These are phyloP conservation scores for Ceyx erithaca DNA, from an alignment of 2,797 vertebrate species.

Conservation along the genomic window DNA sequence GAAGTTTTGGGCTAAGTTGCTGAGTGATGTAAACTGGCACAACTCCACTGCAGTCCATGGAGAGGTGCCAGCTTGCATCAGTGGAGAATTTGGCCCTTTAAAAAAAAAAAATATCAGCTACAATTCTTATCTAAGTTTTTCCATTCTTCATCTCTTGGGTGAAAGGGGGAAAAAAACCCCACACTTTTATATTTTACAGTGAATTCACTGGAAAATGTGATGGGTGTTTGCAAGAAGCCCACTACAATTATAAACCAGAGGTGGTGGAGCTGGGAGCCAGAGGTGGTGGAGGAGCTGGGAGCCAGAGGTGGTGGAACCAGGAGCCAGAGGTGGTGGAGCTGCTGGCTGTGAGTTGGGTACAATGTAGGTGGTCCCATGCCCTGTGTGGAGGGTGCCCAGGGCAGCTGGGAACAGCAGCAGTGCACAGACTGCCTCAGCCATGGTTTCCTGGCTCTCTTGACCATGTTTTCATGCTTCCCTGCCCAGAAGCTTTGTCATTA, in stretches of 20 bases:
- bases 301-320: too few relatives aligned
- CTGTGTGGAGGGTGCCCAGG: conserved; percentile 41
- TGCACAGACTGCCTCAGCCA: conserved; percentile 49
- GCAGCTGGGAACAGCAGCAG: conserved; percentile 40
- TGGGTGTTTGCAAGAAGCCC: not conserved
- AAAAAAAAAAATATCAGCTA: conserved; percentile 1
- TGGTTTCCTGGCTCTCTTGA: conserved; percentile 65
- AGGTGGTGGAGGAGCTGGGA: too few relatives aligned
- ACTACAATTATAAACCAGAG: not conserved
- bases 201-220: not conserved
- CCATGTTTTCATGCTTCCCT: conserved; percentile 33
- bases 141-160: conserved; percentile 47
- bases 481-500: conserved; percentile 67
- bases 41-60: conserved; percentile 44
- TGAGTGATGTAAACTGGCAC: conserved; percentile 63
- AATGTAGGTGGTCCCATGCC: conserved; percentile 45
- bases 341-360: not conserved
- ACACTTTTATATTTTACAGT: not conserved
- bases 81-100: conserved; percentile 47
- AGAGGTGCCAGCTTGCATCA: conserved; percentile 58
- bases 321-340: not conserved
- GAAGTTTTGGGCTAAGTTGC: conserved; percentile 50
- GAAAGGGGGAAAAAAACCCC: not conserved
- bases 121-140: conserved; percentile 49
- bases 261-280: not conserved